Conservation (phyloP, 2,113 vertebrate species). For the Hemichromis elongatus region DNA sequence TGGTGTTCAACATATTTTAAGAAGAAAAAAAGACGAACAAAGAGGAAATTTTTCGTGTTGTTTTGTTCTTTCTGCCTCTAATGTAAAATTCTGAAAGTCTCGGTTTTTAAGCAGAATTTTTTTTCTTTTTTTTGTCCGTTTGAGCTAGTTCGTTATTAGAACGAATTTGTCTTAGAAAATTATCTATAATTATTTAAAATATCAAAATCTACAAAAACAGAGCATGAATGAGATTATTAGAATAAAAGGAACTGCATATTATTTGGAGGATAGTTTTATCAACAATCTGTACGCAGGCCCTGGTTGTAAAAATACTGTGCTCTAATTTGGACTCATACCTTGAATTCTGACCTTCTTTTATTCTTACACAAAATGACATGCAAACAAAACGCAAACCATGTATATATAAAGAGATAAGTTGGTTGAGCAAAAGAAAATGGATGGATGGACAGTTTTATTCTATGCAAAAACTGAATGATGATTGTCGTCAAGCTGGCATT, state of each 20-base stretch:
- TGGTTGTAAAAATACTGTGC: neutral
- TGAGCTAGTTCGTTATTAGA: too few relatives aligned
- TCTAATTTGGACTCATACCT: neutral
- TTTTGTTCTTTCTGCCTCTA: neutral
- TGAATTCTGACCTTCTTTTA: neutral
- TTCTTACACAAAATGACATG: neutral
- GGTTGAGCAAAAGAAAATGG: neutral
- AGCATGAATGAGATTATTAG: neutral
- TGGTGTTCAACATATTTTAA: neutral
- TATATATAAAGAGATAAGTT: neutral
- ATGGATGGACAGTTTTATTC: neutral
- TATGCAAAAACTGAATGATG: neutral
- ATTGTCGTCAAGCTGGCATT: neutral
- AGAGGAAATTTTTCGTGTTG: neutral
- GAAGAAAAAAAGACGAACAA: neutral
- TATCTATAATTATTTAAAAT: neutral
- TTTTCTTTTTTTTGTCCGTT: neutral
- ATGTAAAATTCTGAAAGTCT: neutral
- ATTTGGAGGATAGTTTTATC: neutral
- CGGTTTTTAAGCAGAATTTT: neutral
- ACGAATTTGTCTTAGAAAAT: neutral
- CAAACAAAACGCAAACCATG: neutral
- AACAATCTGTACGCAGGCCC: neutral
- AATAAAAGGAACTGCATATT: neutral
- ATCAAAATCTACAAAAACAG: neutral